Percentiles rank a stretch among this genome's conserved stretches.
Evolutionary conservation across 2,797 vertebrate genomes (phyloP).

Genomic region (Falco novaeseelandiae): DNA sequence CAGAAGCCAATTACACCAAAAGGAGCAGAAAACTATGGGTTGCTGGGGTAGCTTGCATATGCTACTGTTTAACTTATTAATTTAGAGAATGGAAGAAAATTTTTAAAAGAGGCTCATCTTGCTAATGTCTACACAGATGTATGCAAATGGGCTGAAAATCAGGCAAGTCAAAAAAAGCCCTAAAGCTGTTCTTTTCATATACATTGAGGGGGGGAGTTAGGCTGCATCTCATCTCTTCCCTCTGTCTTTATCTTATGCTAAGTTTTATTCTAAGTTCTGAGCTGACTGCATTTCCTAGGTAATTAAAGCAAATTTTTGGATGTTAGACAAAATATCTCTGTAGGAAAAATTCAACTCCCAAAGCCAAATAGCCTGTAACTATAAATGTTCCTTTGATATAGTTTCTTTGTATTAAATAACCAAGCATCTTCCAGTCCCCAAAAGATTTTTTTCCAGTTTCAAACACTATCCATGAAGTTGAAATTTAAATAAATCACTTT

Average conservation of each 20-base stretch:
- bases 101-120: conserved; percentile 45
- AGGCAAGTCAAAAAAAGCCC: conserved; percentile 66
- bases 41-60: conserved; percentile 25
- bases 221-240: conserved; percentile 64
- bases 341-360: conserved; percentile 67
- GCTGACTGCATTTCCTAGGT: conserved; percentile 68
- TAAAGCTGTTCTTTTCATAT: conserved; percentile 66
- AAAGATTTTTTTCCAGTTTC: conserved; percentile 32
- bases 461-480: conserved; percentile 34
- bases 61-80: conserved; percentile 58
- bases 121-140: conserved; percentile 62
- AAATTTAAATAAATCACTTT: conserved; percentile 58
- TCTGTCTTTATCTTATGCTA: conserved; percentile 68
- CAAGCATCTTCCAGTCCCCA: conserved; percentile 36
- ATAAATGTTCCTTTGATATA: conserved; percentile 67
- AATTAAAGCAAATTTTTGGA: conserved; percentile 72
- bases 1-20: neutral
- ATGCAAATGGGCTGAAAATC: conserved; percentile 65
- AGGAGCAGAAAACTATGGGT: neutral
- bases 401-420: conserved; percentile 64
- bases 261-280: conserved; percentile 67
- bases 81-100: conserved; percentile 41
- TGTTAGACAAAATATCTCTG: conserved; percentile 70
- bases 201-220: conserved; percentile 24
- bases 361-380: conserved; percentile 71